These are phyloP conservation scores for Oscheius myriophilus DNA, from an alignment of 2,888 invertebrate genomes.

Conservation along the genomic window DNA sequence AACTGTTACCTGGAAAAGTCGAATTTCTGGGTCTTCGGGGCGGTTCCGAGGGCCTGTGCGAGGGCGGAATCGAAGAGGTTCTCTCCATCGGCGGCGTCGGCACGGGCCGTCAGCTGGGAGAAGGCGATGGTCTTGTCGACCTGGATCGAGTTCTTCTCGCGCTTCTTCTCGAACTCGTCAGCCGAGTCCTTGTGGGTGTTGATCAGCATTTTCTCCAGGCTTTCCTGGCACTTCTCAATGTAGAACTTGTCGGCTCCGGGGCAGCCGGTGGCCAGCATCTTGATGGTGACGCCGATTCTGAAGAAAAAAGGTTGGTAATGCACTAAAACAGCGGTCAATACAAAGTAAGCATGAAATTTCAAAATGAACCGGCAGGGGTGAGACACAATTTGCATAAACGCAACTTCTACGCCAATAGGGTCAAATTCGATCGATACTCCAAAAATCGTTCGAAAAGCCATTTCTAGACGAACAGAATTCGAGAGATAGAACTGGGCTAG, in stretches of 20 bases:
- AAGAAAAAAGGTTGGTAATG: constrained; percentile 64
- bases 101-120: constrained; percentile 78
- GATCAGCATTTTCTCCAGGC: constrained; percentile 83
- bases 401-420: neutral
- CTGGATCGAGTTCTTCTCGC: constrained; percentile 57
- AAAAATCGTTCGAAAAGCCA: no score
- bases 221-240: constrained; percentile 82
- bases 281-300: constrained; percentile 70
- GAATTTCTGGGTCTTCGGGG: constrained; percentile 70
- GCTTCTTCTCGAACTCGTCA: constrained; percentile 51
- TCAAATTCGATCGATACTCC: no score
- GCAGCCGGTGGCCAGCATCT: constrained; percentile 75
- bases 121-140: constrained; percentile 87
- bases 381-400: neutral
- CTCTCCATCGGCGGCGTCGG: constrained; percentile 74
- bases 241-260: constrained; percentile 80
- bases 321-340: no score
- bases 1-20: constrained; percentile 69
- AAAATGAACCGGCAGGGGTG: no score
- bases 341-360: no score
- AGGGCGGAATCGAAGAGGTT: constrained; percentile 93
- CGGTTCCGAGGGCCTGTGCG: constrained; percentile 76
- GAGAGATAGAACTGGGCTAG: no score
- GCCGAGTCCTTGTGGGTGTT: constrained; percentile 65
- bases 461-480: no score